Base-by-base conservation (phyloP, 1,140 invertebrate genomes). In the Dreissena polymorpha region DNA sequence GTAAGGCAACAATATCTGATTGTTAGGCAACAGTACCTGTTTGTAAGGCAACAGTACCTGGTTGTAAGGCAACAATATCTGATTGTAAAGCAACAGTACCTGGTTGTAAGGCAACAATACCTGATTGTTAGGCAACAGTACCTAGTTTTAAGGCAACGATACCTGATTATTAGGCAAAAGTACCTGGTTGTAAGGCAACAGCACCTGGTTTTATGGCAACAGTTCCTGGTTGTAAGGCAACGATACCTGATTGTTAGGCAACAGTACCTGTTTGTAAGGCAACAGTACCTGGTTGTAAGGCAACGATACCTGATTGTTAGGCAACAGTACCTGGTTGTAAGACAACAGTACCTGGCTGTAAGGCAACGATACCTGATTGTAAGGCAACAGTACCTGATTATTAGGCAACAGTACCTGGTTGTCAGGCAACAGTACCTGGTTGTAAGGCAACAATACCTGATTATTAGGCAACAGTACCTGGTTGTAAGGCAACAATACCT, bases 361-460 rank as follows among this genome's bases (percentile, higher is more conserved):
- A 16, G 63, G 25, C 64, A 50, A 29, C n/a, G n/a, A n/a, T n/a
- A n/a, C n/a, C n/a, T n/a, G n/a, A n/a, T n/a, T n/a, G n/a, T n/a
- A n/a, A n/a, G n/a, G n/a, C n/a, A n/a, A 39, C 39, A 39, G 39
- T 73, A 67, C 51, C 51, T 75, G 53, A 29, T 83, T 50, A 23
- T 64, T 27, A 16, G 63, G 25, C 64, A 50, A 29, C 39, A 39
- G 39, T 73, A 67, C 51, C 51, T 75, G 53, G 39, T 83, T 50
- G 23, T 64, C n/a, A 16, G 63, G 25, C 64, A 50, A 29, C 39
- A 39, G 39, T 73, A 67, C 51, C 51, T 75, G 53, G 39, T 83
- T 50, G 23, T 64, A n/a, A 16, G 63, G 25, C 64, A 50, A 29
- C n/a, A n/a, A n/a, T n/a, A n/a, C n/a, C n/a, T n/a, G n/a, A n/a